Evolutionary conservation across 2,113 vertebrate genomes (phyloP), one percentile per base, ranked within the genome.

Genomic region (Thunnus thynnus): DNA sequence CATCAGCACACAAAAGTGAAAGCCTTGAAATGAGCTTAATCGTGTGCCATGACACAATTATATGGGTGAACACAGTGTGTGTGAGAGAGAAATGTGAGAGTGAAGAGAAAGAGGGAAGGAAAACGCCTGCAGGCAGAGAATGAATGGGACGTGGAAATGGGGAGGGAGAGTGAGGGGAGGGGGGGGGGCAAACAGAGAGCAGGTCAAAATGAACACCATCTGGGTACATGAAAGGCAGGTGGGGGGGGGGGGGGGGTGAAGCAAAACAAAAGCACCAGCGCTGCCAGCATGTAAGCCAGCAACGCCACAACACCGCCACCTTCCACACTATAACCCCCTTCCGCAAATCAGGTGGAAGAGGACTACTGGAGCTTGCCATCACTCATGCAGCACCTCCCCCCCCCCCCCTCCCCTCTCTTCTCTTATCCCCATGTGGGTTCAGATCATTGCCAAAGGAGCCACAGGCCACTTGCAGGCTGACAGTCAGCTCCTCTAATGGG

Each of bases 401-500:
- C 61, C 69, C 57, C 80, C 22, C 41, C 70, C 72, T n/a, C 65
- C 50, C 58, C 11, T 67, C 50, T 14, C 76, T 82, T 62, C 84
- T 85, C 88, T 83, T 91, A 88, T 90, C 80, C 94, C 95, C 88
- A 82, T 60, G 87, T 85, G 91, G 88, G 86, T 68, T 79, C 86
- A 74, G 88, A 93, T 94, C 93, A 93, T 84, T 92, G 93, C 91
- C 94, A 93, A 88, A 93, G 88, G 87, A 95, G 94, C 93, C 93
- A 92, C 94, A 94, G 95, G 94, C 93, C 94, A 94, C 95, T 95
- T 94, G 93, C 94, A 90, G 94, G 82, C 94, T 95, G 95, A 95
- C 95, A 95, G 94, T 95, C 94, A 95, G 93, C 92, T 93, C 89
- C 92, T 93, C 94, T 95, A 96, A 96, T 95, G 95, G 94, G 89